Base-by-base conservation (phyloP, 2,888 invertebrate species). In the Camponotus fellah region DNA sequence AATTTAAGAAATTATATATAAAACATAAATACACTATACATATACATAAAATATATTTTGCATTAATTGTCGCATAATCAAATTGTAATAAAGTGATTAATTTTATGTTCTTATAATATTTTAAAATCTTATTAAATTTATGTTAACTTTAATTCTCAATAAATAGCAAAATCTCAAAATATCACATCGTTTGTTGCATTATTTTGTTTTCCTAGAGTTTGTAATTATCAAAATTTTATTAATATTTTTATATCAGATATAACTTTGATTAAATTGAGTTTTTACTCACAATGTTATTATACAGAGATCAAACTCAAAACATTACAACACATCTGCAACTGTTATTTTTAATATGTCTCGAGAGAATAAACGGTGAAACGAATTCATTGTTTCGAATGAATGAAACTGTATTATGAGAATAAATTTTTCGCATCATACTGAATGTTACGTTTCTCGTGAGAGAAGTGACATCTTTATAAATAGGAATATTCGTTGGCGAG, bases 291-390 rank as follows among this genome's bases (percentile, higher is more conserved):
- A n/a, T 17, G 21, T 56, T 46, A 10, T n/a, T 53, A n/a, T 53
- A n/a, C 12, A 43, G 56, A 21, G 14, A 74, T 43, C 10, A 5
- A 37, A 76, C 12, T 8, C 43, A 43, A 43, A 62, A 6, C 6
- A 65, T 14, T 68, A 21, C 37, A 37, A 37, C 6, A 6, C 3
- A 37, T 37, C 37, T 68, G n/a, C 14, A 14, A 34, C 34, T 43
- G 46, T 79, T 71, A 58, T 46, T 69, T 71, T 79, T 71, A 46
- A 79, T 68, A 68, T 5, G 43, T 43, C 58, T 43, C 56, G 12
- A 21, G 14, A 32, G 58, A 3, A 49, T 58, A n/a, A 76, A 46
- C 46, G 3, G 17, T 10, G 58, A 32, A 79, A 46, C 6, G 46
- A 64, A 2, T 43, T 46, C 46, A 9, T 46, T 26, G 46, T 71